These are phyloP conservation scores for Himalopsyche kuldschensis DNA, from an alignment of 2,888 invertebrate genomes.

Conservation along the genomic window DNA sequence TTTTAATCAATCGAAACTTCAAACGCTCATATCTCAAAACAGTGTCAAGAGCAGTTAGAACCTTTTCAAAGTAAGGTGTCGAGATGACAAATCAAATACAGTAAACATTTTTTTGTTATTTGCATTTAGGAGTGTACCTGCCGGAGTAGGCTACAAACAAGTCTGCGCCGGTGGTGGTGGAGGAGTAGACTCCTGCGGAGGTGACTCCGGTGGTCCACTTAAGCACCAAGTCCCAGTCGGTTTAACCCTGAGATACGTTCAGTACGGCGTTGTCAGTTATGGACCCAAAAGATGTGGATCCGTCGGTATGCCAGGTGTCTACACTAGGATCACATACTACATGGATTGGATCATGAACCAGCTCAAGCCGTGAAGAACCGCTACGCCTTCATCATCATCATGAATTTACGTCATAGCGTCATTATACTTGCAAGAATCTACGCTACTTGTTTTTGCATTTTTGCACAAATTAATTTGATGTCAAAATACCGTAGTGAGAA, in stretches of 20 bases:
- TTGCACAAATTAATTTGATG: too few relatives aligned
- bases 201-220: slow-evolving; percentile 72
- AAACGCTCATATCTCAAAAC: too few relatives aligned
- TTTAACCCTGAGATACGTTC: slow-evolving; percentile 56
- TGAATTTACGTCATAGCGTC: background rate
- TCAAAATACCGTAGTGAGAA: too few relatives aligned
- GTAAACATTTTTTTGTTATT: background rate
- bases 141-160: slow-evolving; percentile 51
- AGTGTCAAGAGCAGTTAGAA: too few relatives aligned
- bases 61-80: too few relatives aligned
- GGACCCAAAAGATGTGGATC: slow-evolving; percentile 56
- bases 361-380: background rate
- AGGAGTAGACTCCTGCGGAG: slow-evolving; percentile 65
- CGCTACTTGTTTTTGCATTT: background rate
- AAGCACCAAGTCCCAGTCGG: slow-evolving; percentile 48
- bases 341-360: slow-evolving; percentile 65
- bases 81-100: too few relatives aligned
- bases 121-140: slow-evolving; percentile 42
- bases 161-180: slow-evolving; percentile 67
- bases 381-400: background rate
- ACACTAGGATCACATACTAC: slow-evolving; percentile 66
- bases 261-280: slow-evolving; percentile 62
- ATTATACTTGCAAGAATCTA: background rate
- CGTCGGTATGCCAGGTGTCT: slow-evolving; percentile 69
- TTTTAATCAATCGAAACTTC: too few relatives aligned